Base-by-base conservation (phyloP, 2,888 invertebrate genomes). In the Parelbella ahira region DNA sequence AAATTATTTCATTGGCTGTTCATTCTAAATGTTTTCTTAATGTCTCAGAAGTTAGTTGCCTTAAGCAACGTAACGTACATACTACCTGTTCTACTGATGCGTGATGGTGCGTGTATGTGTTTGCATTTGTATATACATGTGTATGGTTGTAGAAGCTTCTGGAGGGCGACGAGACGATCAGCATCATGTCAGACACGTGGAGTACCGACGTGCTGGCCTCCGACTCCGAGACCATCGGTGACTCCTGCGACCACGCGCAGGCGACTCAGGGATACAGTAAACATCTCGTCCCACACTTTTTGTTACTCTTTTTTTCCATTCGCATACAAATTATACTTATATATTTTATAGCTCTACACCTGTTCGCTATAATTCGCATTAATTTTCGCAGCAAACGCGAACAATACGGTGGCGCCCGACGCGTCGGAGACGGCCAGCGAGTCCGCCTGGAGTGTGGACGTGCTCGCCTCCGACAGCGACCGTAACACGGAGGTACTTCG, bases 181-280 rank as follows among this genome's bases (percentile, higher is more conserved):
- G 98, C 20, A 93, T 98, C 63, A 97, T 99, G 57, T 97, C 97
- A 29, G 99, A 99, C 74, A 98, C 98, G 0, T 99, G 99, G 99
- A 97, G 97, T 55, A 99, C 99, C 0, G 99, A 99, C 78, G 99
- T 99, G 29, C 80, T 98, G 41, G 98, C 98, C 0, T 97, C 97
- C 39, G 99, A 99, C 78, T 97, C 97, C 5, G 99, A 99, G 82
- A 95, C 95, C 8, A 91, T 97, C 25, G 97, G 97, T 52, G 93
- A 93, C 51, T 90, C 90, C 11, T 93, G 93, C 54, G 89, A 92
- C 27, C 89, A 88, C 75, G 63, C 84, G 60, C 58, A 82, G 34
- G 49, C 65, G 64, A 20, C 60, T 64, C 0, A 58, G 39, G 68
- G 51, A 12, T 78, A 76, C 53, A 76, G 83, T 79, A 7, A 36